Conservation (phyloP, 2,113 vertebrate species). For the Apus apus region DNA sequence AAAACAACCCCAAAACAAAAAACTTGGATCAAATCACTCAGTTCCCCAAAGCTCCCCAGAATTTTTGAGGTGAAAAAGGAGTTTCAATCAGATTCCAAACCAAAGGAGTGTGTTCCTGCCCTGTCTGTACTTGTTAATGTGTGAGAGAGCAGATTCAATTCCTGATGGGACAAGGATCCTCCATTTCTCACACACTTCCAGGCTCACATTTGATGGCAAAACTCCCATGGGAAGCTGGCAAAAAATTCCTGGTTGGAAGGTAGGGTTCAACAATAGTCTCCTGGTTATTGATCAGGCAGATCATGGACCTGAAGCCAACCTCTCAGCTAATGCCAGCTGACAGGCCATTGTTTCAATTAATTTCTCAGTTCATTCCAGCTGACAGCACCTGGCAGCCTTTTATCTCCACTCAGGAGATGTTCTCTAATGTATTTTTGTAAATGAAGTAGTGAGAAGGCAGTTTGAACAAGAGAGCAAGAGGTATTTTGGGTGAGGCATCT, state of each 20-base stretch:
- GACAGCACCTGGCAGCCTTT: background rate
- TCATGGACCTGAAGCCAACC: background rate
- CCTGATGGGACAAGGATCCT: background rate
- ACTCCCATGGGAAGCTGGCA: background rate
- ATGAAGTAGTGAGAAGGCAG: background rate
- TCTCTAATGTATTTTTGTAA: background rate
- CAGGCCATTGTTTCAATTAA: background rate
- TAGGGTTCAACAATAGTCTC: background rate
- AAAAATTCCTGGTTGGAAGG: background rate
- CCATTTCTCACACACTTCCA: background rate
- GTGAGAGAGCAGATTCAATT: background rate
- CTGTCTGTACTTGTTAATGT: background rate
- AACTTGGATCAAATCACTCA: background rate
- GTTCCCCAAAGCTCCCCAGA: background rate
- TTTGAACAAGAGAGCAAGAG: background rate
- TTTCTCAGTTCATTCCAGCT: background rate
- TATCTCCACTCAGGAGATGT: background rate
- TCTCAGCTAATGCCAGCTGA: background rate
- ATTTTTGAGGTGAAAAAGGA: background rate
- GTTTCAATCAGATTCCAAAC: background rate
- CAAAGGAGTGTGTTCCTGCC: background rate
- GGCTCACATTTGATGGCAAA: background rate
- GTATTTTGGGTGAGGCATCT: background rate
- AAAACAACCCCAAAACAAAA: too few relatives aligned
- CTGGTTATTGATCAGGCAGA: background rate